A percentile compares a stretch with the other conserved stretches of the same genome.
Evolutionary conservation across 1,140 invertebrate genomes (phyloP).

Genomic region (Cydia fagiglandana): DNA sequence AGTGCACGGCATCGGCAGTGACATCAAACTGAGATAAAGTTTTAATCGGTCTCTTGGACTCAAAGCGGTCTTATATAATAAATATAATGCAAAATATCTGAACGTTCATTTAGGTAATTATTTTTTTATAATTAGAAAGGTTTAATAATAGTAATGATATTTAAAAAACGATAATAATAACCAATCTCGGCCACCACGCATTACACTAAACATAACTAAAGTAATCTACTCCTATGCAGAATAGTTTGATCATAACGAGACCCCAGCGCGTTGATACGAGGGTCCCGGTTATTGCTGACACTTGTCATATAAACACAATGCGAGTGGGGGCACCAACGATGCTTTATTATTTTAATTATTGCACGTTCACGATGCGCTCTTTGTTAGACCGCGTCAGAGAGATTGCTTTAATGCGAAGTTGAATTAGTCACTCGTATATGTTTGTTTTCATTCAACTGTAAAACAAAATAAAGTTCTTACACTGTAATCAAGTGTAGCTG

Average conservation of each 20-base stretch:
- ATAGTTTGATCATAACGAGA: constrained; percentile 32
- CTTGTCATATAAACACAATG: constrained; percentile 74
- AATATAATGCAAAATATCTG: no score
- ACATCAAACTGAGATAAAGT: no score
- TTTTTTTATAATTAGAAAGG: no score
- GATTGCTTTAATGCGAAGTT: constrained; percentile 48
- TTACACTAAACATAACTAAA: not conserved
- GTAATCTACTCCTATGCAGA: not conserved
- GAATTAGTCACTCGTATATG: constrained; percentile 60
- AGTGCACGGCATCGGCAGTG: no score
- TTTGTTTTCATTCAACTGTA: constrained; percentile 58
- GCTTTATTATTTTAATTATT: constrained; percentile 79
- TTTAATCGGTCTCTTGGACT: no score
- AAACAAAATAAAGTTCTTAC: constrained; percentile 32
- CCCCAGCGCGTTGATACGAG: constrained; percentile 45
- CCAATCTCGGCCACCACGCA: no score
- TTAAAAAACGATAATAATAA: no score
- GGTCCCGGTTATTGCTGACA: constrained; percentile 71
- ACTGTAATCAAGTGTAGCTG: not conserved
- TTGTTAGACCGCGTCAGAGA: constrained; percentile 50
- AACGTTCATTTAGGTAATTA: no score
- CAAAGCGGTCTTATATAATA: no score
- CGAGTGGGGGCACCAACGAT: constrained; percentile 49
- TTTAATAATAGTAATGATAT: no score
- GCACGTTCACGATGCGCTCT: constrained; percentile 65